These are phyloP conservation scores for Brachionus rubens DNA, from an alignment of 1,140 invertebrate genomes.

Conservation along the genomic window DNA sequence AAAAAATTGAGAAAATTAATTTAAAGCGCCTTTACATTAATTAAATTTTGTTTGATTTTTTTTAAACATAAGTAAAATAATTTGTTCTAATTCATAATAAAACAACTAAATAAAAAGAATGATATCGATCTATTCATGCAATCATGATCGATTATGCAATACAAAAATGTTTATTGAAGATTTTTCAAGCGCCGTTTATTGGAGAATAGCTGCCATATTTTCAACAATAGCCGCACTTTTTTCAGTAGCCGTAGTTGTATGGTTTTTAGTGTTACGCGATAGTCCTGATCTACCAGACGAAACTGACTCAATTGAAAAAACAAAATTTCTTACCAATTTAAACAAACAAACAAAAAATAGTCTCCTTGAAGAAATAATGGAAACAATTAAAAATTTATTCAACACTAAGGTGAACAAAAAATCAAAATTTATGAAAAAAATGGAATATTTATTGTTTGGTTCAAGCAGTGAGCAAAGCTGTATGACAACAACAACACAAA, in stretches of 20 bases:
- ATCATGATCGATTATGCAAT: constrained; percentile 18
- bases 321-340: neutral
- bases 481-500: too few species aligned
- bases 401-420: neutral
- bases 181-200: constrained; percentile 28
- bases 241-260: constrained; percentile 29
- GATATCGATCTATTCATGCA: constrained; percentile 36
- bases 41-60: constrained; percentile 21
- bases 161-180: constrained; percentile 18
- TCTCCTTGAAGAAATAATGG: constrained; percentile 4
- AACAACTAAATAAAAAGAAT: neutral
- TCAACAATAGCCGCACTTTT: constrained; percentile 24
- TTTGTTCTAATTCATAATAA: neutral
- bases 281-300: constrained; percentile 12
- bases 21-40: too few species aligned
- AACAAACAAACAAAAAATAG: neutral
- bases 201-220: constrained; percentile 34
- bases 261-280: constrained; percentile 16
- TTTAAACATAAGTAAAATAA: too few species aligned
- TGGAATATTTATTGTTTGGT: constrained; percentile 28
- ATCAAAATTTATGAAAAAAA: constrained; percentile 21
- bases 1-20: too few species aligned
- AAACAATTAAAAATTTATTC: constrained; percentile 13
- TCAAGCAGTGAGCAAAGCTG: constrained; percentile 4
- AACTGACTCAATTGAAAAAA: constrained; percentile 1